Evolutionary conservation across 2,797 vertebrate species (phyloP).

Genomic region (Saxicola maurus): DNA sequence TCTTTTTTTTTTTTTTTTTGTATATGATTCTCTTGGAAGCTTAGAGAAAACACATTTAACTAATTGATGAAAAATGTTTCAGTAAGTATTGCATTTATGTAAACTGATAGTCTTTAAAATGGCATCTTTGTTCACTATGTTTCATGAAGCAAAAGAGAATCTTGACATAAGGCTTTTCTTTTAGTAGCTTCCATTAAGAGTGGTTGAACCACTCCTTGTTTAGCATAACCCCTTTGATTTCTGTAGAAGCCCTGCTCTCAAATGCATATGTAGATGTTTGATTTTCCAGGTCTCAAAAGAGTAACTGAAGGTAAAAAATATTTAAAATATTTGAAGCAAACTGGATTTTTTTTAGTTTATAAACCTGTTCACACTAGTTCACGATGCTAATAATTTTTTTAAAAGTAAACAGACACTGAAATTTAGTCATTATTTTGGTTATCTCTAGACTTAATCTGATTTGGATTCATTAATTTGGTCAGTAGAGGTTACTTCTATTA

Average conservation of each 20-base stretch:
- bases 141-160: neutral
- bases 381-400: neutral
- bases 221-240: neutral
- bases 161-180: neutral
- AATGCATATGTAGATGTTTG: neutral
- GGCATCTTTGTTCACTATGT: neutral
- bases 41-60: neutral
- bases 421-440: neutral
- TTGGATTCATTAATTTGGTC: neutral
- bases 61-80: neutral
- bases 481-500: neutral
- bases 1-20: neutral
- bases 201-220: neutral
- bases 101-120: neutral
- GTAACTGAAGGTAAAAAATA: neutral
- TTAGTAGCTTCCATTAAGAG: neutral
- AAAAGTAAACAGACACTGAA: neutral
- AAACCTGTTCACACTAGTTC: neutral
- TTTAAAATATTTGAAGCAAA: neutral
- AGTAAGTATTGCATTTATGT: neutral
- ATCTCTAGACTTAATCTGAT: neutral
- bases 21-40: neutral
- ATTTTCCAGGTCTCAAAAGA: neutral
- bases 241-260: neutral
- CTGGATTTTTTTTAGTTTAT: neutral